These are phyloP conservation scores for Triops cancriformis DNA, from an alignment of 1,140 invertebrate genomes.

Conservation along the genomic window DNA sequence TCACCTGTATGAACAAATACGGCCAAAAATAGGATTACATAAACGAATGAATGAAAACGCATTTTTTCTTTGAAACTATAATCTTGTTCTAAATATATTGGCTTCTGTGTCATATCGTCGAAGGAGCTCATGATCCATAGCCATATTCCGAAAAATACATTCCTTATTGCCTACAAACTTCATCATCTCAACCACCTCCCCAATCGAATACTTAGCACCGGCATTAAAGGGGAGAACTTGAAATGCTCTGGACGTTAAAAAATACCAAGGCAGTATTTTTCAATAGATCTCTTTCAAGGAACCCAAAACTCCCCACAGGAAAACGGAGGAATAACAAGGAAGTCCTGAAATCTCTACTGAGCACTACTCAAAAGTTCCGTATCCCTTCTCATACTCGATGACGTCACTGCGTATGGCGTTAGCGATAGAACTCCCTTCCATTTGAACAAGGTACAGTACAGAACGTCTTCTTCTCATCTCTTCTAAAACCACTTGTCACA, in stretches of 20 bases:
- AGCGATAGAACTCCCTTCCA: background rate
- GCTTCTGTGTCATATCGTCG: background rate
- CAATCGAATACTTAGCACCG: background rate
- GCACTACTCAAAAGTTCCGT: background rate
- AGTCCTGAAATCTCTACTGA: background rate
- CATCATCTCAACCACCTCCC: background rate
- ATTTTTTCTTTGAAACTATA: background rate
- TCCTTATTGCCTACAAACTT: background rate
- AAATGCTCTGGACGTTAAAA: background rate
- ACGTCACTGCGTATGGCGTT: background rate
- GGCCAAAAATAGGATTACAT: no score
- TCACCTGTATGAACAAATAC: no score
- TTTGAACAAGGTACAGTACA: background rate
- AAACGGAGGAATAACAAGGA: background rate
- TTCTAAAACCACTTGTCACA: conserved; percentile 3
- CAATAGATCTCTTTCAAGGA: background rate
- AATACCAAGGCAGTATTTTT: background rate
- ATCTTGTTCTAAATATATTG: conserved; percentile 11
- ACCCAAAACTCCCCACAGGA: background rate
- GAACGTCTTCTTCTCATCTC: background rate
- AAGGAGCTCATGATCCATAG: background rate
- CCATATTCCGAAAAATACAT: background rate
- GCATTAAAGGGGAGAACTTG: background rate
- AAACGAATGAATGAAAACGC: no score
- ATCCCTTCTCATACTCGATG: background rate